Evolutionary conservation across 2,113 vertebrate species (phyloP), one percentile per base, ranked within the genome.

Genomic region (Conger conger): DNA sequence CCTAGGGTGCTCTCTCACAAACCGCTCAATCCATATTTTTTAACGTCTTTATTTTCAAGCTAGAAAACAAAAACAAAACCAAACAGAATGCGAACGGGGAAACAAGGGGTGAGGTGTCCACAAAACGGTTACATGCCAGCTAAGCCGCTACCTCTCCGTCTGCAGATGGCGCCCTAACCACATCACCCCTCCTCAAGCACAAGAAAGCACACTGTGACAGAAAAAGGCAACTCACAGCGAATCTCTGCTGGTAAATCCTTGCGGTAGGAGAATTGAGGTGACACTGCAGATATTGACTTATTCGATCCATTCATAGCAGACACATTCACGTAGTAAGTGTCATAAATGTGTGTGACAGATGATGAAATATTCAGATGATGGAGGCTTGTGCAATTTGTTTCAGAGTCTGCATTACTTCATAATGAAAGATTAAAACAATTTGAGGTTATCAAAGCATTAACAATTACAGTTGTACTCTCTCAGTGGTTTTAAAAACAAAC

Each of bases 181-280:
- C n/a, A n/a, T n/a, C n/a, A n/a, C n/a, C n/a, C n/a, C n/a, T n/a
- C n/a, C n/a, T n/a, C n/a, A n/a, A n/a, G n/a, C n/a, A n/a, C n/a
- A n/a, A n/a, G n/a, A n/a, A n/a, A n/a, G n/a, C 45, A 13, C 11
- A 8, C 11, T 50, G 7, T 50, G 7, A 50, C 45, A 50, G 45
- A 50, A 50, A 63, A 27, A 9, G 18, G 77, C 0, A 23, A 89
- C 89, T 86, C 86, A 90, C 90, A 91, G 11, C 8, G 37, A 13
- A 86, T 38, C 0, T 42, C 0, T 0, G 54, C 76, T 0, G 0
- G 0, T 3, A 0, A 0, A 0, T 0, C 0, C 0, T 0, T 0
- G 17, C 85, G 83, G 7, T 89, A 94, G 81, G 80, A 87, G 68
- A 95, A 92, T 0, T 5, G 18, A 0, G 18, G 0, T 0, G 91